phyloP scores from a whole-genome alignment of 2,797 vertebrate species.

The Sebastes minor region DNA sequence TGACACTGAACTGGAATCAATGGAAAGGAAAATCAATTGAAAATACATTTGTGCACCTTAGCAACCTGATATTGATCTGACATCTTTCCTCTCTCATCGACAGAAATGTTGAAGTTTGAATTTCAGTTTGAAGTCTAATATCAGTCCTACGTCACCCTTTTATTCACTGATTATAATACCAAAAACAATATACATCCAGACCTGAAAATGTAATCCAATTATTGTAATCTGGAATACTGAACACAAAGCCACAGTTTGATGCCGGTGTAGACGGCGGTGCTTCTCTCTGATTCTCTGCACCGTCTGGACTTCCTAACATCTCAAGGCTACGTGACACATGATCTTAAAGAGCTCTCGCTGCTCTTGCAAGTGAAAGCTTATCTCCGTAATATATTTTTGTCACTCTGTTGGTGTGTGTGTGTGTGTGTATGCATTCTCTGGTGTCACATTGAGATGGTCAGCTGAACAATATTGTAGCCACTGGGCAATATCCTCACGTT shows the following conservation, averaged over 20 bases:
- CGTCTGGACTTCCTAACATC: constrained; percentile 26
- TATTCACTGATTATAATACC: neutral
- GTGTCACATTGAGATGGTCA: constrained; percentile 7
- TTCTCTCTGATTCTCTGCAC: constrained; percentile 32
- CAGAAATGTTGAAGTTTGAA: neutral
- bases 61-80: constrained; percentile 17
- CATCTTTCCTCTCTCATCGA: neutral
- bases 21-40: constrained; percentile 39
- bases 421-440: neutral
- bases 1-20: constrained; percentile 36
- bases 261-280: neutral
- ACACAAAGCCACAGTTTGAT: constrained; percentile 6
- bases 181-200: neutral
- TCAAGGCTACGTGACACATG: constrained; percentile 32
- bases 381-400: constrained; percentile 7
- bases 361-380: constrained; percentile 33
- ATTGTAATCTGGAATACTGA: neutral
- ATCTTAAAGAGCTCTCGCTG: constrained; percentile 41
- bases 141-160: neutral
- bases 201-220: neutral
- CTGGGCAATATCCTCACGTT: neutral
- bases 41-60: constrained; percentile 38
- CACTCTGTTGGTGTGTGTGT: neutral
- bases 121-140: neutral
- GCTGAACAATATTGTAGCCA: neutral